A percentile compares a stretch with the other conserved stretches of the same genome.
Evolutionary conservation across 1,140 invertebrate genomes (phyloP).

Genomic region (Cyclina sinensis): DNA sequence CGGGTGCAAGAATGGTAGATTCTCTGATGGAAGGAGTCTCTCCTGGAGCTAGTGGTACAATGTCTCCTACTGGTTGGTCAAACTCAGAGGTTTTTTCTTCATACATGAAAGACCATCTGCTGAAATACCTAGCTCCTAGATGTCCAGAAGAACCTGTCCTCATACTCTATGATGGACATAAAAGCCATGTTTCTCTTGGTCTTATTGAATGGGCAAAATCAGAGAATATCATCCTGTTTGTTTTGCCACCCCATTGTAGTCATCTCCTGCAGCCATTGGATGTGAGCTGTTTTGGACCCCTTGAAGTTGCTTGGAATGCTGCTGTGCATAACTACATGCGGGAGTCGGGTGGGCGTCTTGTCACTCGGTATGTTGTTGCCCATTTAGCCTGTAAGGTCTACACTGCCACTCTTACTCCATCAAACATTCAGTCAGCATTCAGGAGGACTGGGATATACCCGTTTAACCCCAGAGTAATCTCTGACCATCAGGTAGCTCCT

Average conservation of each 20-base stretch:
- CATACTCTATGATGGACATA: slow-evolving; percentile 14
- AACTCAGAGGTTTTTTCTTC: slow-evolving; percentile 40
- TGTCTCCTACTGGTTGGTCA: slow-evolving; percentile 49
- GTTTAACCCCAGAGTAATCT: neutral
- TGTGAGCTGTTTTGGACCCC: neutral
- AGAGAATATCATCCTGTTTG: slow-evolving; percentile 32
- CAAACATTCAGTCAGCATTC: slow-evolving; percentile 8
- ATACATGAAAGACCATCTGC: slow-evolving; percentile 42
- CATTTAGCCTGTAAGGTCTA: neutral
- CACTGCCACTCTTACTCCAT: neutral
- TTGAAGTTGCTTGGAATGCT: neutral
- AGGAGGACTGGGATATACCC: neutral
- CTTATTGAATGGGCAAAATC: slow-evolving; percentile 24
- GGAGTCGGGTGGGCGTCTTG: neutral
- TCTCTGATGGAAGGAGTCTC: slow-evolving; percentile 63
- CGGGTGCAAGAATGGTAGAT: slow-evolving; percentile 81
- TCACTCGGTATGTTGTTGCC: neutral
- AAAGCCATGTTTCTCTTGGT: slow-evolving; percentile 24
- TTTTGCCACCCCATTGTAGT: slow-evolving; percentile 20
- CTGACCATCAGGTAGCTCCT: neutral
- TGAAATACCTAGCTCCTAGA: slow-evolving; percentile 22
- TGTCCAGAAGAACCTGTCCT: neutral
- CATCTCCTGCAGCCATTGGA: neutral
- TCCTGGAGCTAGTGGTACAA: slow-evolving; percentile 25
- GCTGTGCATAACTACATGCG: neutral